These are phyloP conservation scores for Acanthurus tractus DNA, from an alignment of 2,797 vertebrate species.

Conservation along the genomic window DNA sequence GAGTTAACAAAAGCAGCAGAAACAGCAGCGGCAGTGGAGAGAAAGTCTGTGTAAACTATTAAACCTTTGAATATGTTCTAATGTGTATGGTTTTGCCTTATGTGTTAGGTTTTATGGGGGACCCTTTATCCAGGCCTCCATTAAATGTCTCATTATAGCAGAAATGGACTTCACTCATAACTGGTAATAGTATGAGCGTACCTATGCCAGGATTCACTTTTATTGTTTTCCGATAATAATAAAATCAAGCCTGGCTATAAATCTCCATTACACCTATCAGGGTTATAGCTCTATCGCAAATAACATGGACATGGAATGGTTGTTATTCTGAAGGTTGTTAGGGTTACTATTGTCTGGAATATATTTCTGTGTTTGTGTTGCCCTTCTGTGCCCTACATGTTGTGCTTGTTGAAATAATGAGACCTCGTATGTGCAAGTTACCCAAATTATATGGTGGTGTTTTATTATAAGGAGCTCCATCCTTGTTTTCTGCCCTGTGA, in stretches of 20 bases:
- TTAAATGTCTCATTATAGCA: slow-evolving; percentile 16
- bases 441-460: slow-evolving; percentile 15
- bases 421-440: slow-evolving; percentile 22
- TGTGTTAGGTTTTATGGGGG: slow-evolving; percentile 3
- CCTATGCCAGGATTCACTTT: slow-evolving; percentile 50
- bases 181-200: slow-evolving; percentile 34
- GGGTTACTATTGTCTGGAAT: slow-evolving; percentile 20
- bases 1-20: slow-evolving; percentile 56
- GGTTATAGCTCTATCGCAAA: slow-evolving; percentile 27
- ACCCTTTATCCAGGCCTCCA: slow-evolving; percentile 46
- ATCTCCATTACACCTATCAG: slow-evolving; percentile 32
- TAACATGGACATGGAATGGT: slow-evolving; percentile 20
- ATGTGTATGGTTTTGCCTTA: slow-evolving; percentile 6
- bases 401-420: slow-evolving; percentile 23
- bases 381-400: background rate
- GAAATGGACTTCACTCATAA: slow-evolving; percentile 32
- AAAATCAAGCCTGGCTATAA: slow-evolving; percentile 32
- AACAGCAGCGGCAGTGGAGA: slow-evolving; percentile 20
- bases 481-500: background rate
- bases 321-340: slow-evolving; percentile 24
- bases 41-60: slow-evolving; percentile 48
- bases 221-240: slow-evolving; percentile 49
- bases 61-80: slow-evolving; percentile 36
- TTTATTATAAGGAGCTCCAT: slow-evolving; percentile 12
- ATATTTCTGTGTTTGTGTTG: slow-evolving; percentile 28